phyloP scores from a whole-genome alignment of 1,140 invertebrate species.

The Euborellia annulipes region DNA sequence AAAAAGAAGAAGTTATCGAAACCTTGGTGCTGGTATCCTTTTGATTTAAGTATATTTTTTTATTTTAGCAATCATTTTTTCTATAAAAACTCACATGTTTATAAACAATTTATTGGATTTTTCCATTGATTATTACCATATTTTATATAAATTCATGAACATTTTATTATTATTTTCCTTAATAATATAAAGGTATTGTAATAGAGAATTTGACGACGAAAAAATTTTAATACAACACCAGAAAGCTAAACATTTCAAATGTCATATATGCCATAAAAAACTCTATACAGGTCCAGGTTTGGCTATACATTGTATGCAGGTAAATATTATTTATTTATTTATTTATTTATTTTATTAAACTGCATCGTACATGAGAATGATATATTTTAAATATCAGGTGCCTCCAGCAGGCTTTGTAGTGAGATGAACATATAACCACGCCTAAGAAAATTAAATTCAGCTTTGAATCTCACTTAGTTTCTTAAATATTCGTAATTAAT shows the following conservation, averaged over 20 bases:
- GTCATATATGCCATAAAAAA: constrained; percentile 99
- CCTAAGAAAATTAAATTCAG: too few species aligned
- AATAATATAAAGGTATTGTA: constrained; percentile 75
- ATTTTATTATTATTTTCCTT: background rate
- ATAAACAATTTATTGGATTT: background rate
- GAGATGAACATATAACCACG: too few species aligned
- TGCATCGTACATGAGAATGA: too few species aligned
- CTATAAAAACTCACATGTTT: constrained; percentile 2
- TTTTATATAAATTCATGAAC: constrained; percentile 13
- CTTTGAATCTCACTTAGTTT: too few species aligned
- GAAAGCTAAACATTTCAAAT: constrained; percentile 99
- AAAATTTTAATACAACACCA: constrained; percentile 99
- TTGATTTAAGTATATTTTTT: background rate
- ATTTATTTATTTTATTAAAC: background rate
- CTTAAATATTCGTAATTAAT: too few species aligned
- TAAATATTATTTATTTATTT: constrained; percentile 28
- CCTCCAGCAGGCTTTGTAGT: too few species aligned
- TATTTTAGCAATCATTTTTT: constrained; percentile 31
- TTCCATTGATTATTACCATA: constrained; percentile 28
- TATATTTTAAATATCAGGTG: too few species aligned
- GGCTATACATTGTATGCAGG: constrained; percentile 99
- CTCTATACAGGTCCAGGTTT: constrained; percentile 94
- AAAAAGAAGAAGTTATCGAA: constrained; percentile 99
- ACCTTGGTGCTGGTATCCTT: constrained; percentile 95
- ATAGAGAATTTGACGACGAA: constrained; percentile 99